Evolutionary conservation across 2,113 vertebrate genomes (phyloP), one percentile per base, ranked within the genome.

Genomic region (Thinocorus orbignyianus): DNA sequence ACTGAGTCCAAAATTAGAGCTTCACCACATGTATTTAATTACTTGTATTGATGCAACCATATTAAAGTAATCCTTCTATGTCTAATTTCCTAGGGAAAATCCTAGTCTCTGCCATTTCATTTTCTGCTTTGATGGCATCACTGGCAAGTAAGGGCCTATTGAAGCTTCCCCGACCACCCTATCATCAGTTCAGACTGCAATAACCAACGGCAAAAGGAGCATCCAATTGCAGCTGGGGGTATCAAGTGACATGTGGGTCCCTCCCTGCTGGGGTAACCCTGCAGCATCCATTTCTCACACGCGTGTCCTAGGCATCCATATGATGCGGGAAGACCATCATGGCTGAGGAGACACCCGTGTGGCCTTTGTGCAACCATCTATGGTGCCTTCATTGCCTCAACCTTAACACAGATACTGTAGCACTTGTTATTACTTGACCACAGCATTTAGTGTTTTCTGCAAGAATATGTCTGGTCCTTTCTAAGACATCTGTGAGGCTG

Each of bases 291-390:
- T 65, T 35, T 10, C 33, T 81, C 48, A 71, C 35, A 35, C 0
- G 2, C 39, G 33, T 42, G 8, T 26, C 51, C 61, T 66, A 19
- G 20, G 13, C 12, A 23, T 55, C 10, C 1, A 10, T 7, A 39
- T 0, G 0, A 16, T 30, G 18, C 44, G n/a, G 51, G 37, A 87
- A 48, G 26, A 2, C 41, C n/a, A 51, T 18, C 5, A 0, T 1
- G 65, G 65, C 60, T 49, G 55, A 78, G 68, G 70, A 74, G 18
- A 11, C 5, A 2, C 42, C 54, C 46, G 7, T 1, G 2, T 33
- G 25, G 52, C 28, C 80, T 69, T 70, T 46, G 3, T 17, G 28
- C 22, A 61, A 19, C 44, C 52, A 35, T 4, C 92, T 78, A 54
- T 37, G 25, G 64, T 57, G 41, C 46, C 41, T 7, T 61, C 23